Conservation (phyloP, 2,797 vertebrate genomes). For the Florisuga fusca region DNA sequence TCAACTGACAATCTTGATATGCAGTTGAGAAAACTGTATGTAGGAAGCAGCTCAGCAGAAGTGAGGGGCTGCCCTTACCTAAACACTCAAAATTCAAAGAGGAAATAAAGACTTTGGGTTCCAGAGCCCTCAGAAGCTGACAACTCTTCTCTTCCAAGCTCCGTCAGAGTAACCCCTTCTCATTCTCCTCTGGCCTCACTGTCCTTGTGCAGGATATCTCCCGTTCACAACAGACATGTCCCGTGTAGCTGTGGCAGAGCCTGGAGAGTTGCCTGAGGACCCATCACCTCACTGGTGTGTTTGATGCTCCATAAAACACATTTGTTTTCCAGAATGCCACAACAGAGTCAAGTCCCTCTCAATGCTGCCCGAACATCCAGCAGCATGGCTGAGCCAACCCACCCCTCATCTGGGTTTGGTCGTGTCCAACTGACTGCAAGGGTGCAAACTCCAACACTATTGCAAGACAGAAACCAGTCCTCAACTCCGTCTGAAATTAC, state of each 20-base stretch:
- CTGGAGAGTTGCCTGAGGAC: neutral
- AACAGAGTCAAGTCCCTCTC: neutral
- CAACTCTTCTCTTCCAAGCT: neutral
- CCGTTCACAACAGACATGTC: rapidly evolving
- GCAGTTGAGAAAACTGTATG: neutral
- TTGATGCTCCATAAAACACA: neutral
- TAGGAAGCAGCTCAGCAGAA: neutral
- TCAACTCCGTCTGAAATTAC: rapidly evolving
- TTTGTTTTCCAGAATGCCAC: neutral
- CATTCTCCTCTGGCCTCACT: rapidly evolving
- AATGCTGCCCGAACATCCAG: rapidly evolving
- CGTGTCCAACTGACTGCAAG: neutral
- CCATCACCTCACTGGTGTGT: neutral
- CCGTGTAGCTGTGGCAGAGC: neutral
- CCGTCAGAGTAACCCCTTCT: neutral
- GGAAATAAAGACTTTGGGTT: neutral
- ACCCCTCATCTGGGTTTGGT: neutral
- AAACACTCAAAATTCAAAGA: neutral
- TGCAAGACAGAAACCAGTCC: neutral
- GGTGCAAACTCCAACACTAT: neutral
- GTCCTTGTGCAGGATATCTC: neutral
- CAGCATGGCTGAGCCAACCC: neutral
- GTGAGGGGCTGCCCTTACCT: neutral
- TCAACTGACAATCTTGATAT: neutral
- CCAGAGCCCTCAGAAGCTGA: neutral